These are phyloP conservation scores for Achlya flavicornis DNA, from an alignment of 2,888 invertebrate genomes.

Conservation along the genomic window DNA sequence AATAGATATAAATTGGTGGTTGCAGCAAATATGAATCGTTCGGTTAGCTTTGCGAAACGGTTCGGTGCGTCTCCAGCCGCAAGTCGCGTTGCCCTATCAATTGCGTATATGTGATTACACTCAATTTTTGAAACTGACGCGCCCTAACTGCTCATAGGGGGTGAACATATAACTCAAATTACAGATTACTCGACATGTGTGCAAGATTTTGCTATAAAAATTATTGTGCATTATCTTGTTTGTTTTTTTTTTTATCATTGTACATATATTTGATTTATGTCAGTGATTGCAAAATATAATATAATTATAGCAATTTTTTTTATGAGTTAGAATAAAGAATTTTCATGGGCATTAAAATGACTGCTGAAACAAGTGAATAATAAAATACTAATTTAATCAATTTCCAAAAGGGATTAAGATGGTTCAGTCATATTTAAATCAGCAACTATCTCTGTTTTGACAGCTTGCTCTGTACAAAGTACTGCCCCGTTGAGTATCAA, in stretches of 20 bases:
- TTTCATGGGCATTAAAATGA: conserved; percentile 16
- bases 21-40: conserved; percentile 70
- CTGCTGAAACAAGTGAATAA: conserved; percentile 20
- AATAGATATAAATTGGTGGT: conserved; percentile 75
- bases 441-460: conserved; percentile 72
- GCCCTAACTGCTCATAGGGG: conserved; percentile 61
- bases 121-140: conserved; percentile 82
- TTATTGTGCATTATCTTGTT: too few species aligned
- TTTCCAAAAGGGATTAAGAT: conserved; percentile 53
- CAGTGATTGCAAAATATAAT: not conserved
- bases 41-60: conserved; percentile 50
- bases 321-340: too few species aligned
- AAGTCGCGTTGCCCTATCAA: conserved; percentile 69
- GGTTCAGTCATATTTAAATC: conserved; percentile 47
- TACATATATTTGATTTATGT: not conserved
- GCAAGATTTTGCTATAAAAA: too few species aligned
- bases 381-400: conserved; percentile 47
- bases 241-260: too few species aligned
- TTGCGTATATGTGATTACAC: conserved; percentile 80
- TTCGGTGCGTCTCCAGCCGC: conserved; percentile 44
- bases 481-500: conserved; percentile 56
- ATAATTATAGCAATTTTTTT: too few species aligned
- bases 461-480: conserved; percentile 67
- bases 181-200: conserved; percentile 56
- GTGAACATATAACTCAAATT: conserved; percentile 68